These are phyloP conservation scores for Dasyurus viverrinus DNA, from an alignment of 2,113 vertebrate species.

Conservation along the genomic window DNA sequence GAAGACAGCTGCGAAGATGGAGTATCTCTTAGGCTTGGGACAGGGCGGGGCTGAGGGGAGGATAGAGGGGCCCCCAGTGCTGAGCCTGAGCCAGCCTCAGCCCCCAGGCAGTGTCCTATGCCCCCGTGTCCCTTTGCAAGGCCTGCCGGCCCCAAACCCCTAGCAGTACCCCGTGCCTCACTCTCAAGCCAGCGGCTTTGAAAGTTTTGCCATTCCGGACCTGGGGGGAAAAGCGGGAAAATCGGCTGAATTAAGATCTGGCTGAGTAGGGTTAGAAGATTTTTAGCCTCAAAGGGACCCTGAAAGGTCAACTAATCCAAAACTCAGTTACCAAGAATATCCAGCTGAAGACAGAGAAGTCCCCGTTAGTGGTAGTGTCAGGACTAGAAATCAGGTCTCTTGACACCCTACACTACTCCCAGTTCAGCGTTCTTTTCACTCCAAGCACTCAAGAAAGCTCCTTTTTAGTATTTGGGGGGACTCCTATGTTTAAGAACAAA, in stretches of 20 bases:
- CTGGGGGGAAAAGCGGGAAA: neutral
- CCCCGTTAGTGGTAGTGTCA: neutral
- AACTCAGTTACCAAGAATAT: neutral
- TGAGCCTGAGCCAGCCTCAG: neutral
- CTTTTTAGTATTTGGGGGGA: neutral
- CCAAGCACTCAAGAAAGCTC: neutral
- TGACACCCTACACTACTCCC: neutral
- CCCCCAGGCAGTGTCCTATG: neutral
- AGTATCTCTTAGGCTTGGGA: neutral
- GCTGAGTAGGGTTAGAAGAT: neutral
- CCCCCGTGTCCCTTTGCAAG: neutral
- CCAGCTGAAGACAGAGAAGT: neutral
- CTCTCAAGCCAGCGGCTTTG: neutral
- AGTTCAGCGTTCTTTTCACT: neutral
- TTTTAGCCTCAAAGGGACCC: neutral
- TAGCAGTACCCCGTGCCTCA: neutral
- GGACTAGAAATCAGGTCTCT: neutral
- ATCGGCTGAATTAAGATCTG: neutral
- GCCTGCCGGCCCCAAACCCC: neutral
- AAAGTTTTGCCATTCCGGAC: neutral
- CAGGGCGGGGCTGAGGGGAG: neutral
- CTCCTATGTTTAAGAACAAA: neutral
- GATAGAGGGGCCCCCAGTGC: neutral
- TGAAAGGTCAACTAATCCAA: neutral
- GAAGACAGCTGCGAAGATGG: neutral